Base-by-base conservation (phyloP, 1,140 invertebrate species). In the Idris sp. region DNA sequence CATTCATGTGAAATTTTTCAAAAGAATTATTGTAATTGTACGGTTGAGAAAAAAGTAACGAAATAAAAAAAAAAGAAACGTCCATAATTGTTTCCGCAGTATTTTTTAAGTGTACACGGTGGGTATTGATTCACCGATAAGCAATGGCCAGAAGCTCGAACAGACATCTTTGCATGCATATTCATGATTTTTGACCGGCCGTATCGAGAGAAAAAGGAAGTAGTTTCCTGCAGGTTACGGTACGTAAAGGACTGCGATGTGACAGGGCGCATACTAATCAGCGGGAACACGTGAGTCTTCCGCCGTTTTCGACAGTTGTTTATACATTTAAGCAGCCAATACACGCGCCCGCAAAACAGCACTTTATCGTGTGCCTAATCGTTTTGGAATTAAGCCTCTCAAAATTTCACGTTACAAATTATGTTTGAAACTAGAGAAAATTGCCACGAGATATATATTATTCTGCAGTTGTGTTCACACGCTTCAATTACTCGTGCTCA, bases 211-310 rank as follows among this genome's bases (percentile, higher is more conserved):
- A 85, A 84, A 84, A 79, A 83, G 82, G 82, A 84, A 84, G 81
- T 79, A 79, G 79, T 83, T 83, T 65, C 76, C 69, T 76, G 69
- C 73, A 74, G 65, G 72, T 80, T 77, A 77, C 73, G 76, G 56
- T 77, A 82, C 79, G 79, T 75, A 76, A 79, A 79, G 74, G 78
- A 81, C 78, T 78, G 71, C 74, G 73, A 78, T 72, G 78, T 69
- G 80, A 82, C 81, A 82, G 76, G 81, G 79, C 81, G 81, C 82
- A 84, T 85, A 84, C 82, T 84, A 84, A 84, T 84, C 61, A 62
- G 44, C 25, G 33, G 25, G 46, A 71, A 56, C 69, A 74, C 64
- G 58, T 64, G 54, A 72, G 46, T 67, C 75, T 76, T 79, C 69
- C 69, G 65, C 61, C 64, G 56, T 74, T 77, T 77, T 77, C 72